Evolutionary conservation across 2,797 vertebrate genomes (phyloP).

Genomic region (Petrocephalus schoutedeni): DNA sequence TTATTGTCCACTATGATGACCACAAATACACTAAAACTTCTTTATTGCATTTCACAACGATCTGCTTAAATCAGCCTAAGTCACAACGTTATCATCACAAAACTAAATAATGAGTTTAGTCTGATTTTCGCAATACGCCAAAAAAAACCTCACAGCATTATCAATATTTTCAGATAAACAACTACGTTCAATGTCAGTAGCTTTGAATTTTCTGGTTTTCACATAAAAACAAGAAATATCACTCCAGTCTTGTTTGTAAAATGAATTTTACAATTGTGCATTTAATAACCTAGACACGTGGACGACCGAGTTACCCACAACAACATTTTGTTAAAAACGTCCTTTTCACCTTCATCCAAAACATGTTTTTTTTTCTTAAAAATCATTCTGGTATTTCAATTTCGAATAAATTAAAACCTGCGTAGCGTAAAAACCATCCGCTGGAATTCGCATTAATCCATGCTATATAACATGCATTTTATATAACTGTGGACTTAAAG

Average conservation of each 20-base stretch:
- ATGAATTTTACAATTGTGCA: conserved; percentile 39
- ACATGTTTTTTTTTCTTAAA: conserved; percentile 20
- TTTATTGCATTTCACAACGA: conserved; percentile 73
- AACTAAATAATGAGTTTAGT: conserved; percentile 44
- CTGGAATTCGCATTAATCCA: conserved; percentile 56
- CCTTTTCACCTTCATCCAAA: conserved; percentile 27
- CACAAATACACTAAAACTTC: conserved; percentile 69
- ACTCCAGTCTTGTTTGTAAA: conserved; percentile 45
- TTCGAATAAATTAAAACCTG: conserved; percentile 60
- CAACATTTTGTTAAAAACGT: conserved; percentile 35
- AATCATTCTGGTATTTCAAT: conserved; percentile 26
- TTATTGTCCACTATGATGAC: conserved; percentile 71
- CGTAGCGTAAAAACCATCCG: conserved; percentile 48
- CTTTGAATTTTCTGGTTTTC: conserved; percentile 23
- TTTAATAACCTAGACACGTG: conserved; percentile 23
- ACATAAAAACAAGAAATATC: conserved; percentile 52
- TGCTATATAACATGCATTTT: conserved; percentile 56
- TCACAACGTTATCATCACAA: conserved; percentile 53
- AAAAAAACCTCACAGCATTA: conserved; percentile 33
- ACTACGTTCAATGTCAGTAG: conserved; percentile 48
- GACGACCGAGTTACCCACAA: conserved; percentile 26
- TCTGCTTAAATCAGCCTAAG: conserved; percentile 60
- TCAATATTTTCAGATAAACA: conserved; percentile 26
- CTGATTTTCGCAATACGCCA: conserved; percentile 39
- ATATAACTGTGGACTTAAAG: conserved; percentile 39